Evolutionary conservation across 2,113 vertebrate genomes (phyloP).

Genomic region (Mustela lutreola): DNA sequence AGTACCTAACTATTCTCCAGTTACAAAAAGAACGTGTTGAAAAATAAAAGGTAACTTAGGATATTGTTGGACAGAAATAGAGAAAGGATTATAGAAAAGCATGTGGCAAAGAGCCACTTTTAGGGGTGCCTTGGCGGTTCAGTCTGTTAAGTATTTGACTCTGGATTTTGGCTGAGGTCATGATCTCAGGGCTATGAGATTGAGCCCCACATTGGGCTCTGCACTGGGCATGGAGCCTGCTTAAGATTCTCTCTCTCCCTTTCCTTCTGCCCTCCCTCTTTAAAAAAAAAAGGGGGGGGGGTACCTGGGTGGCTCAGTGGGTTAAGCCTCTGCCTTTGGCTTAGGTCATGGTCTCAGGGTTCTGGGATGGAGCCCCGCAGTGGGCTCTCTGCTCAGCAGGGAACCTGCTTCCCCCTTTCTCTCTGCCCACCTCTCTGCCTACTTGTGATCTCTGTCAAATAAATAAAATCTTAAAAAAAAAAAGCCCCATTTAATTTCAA

Average conservation of each 20-base stretch:
- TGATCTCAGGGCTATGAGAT: too few species aligned
- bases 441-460: too few species aligned
- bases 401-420: too few species aligned
- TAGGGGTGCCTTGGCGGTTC: neutral
- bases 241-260: neutral
- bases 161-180: neutral
- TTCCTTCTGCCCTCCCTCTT: neutral
- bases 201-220: neutral
- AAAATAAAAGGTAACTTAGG: neutral
- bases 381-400: too few species aligned
- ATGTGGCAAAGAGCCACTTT: neutral
- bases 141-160: neutral
- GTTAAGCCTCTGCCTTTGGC: too few species aligned
- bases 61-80: neutral
- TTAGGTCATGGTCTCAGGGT: too few species aligned
- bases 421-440: too few species aligned
- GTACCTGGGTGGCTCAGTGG: too few species aligned
- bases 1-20: neutral
- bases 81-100: neutral
- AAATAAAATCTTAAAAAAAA: neutral
- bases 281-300: too few species aligned
- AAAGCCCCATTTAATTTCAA: conserved; percentile 18
- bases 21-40: neutral
- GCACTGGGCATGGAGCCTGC: neutral
- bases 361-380: too few species aligned